These are phyloP conservation scores for Pangasianodon hypophthalmus DNA, from an alignment of 2,113 vertebrate species.

Conservation along the genomic window DNA sequence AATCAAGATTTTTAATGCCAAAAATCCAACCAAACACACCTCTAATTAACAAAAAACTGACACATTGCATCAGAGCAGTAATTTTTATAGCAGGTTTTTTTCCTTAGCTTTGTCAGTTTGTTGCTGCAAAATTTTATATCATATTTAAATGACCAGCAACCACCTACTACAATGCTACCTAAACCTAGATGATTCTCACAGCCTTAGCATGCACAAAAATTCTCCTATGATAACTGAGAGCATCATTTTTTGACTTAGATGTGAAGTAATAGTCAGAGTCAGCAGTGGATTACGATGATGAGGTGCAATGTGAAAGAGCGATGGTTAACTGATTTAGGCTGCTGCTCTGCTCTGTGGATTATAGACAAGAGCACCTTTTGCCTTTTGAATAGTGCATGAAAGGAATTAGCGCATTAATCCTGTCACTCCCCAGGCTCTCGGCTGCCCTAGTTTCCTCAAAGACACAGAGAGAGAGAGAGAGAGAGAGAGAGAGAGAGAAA, in stretches of 20 bases:
- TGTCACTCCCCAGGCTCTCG: slow-evolving; percentile 43
- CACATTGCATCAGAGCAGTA: slow-evolving; percentile 3
- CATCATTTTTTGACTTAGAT: background rate
- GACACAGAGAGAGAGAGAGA: slow-evolving; percentile 30
- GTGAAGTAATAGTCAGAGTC: background rate
- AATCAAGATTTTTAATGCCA: slow-evolving; percentile 7
- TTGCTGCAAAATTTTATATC: background rate
- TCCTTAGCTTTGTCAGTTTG: background rate
- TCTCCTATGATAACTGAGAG: background rate
- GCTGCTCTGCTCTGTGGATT: slow-evolving; percentile 40
- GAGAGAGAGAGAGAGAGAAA: slow-evolving; percentile 11
- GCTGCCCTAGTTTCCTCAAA: slow-evolving; percentile 52
- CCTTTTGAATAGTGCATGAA: slow-evolving; percentile 54
- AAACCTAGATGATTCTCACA: background rate
- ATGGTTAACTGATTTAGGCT: slow-evolving; percentile 35
- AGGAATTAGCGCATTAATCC: slow-evolving; percentile 57
- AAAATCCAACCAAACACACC: slow-evolving; percentile 9
- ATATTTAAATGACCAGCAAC: background rate
- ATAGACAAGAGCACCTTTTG: slow-evolving; percentile 51
- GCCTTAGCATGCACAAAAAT: background rate
- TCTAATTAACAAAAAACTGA: slow-evolving; percentile 38
- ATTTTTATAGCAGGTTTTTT: background rate
- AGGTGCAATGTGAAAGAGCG: slow-evolving; percentile 27
- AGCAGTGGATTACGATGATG: slow-evolving; percentile 25
- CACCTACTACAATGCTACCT: background rate